Conservation (phyloP, 2,113 vertebrate species). For the Polypterus senegalus region DNA sequence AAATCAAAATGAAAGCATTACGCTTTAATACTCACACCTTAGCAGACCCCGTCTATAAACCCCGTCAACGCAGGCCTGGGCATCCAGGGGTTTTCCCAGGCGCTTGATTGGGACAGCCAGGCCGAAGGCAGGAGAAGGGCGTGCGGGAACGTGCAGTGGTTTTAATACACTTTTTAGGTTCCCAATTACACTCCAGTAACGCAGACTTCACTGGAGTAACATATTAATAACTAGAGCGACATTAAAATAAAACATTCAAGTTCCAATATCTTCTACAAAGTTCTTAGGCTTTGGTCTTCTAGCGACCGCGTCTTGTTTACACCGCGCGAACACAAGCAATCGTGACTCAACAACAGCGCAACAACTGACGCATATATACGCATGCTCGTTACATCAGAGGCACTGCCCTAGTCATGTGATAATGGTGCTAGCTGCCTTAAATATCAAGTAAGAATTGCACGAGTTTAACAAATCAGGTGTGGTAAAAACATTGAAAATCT, state of each 20-base stretch:
- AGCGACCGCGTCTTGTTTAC: conserved; percentile 41
- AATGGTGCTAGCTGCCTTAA: no score
- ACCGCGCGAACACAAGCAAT: conserved; percentile 28
- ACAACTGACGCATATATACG: no score
- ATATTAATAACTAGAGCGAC: background rate
- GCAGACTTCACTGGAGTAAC: background rate
- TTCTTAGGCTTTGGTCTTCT: conserved; percentile 17
- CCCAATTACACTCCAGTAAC: background rate
- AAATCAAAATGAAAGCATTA: background rate
- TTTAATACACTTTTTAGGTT: background rate
- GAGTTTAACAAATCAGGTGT: no score
- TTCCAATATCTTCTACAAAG: background rate
- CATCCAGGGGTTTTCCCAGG: conserved; percentile 20
- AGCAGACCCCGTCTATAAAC: conserved; percentile 23
- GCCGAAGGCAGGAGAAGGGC: conserved; percentile 13
- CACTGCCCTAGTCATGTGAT: no score
- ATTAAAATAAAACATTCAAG: background rate
- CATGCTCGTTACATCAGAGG: no score
- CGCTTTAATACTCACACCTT: conserved; percentile 34
- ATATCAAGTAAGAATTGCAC: no score
- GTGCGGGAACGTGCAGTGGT: background rate
- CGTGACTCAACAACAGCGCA: conserved; percentile 55
- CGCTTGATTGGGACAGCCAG: conserved; percentile 11
- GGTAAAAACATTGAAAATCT: no score
- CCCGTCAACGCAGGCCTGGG: conserved; percentile 12